These are phyloP conservation scores for Thera britannica DNA, from an alignment of 2,888 invertebrate species.

Conservation along the genomic window DNA sequence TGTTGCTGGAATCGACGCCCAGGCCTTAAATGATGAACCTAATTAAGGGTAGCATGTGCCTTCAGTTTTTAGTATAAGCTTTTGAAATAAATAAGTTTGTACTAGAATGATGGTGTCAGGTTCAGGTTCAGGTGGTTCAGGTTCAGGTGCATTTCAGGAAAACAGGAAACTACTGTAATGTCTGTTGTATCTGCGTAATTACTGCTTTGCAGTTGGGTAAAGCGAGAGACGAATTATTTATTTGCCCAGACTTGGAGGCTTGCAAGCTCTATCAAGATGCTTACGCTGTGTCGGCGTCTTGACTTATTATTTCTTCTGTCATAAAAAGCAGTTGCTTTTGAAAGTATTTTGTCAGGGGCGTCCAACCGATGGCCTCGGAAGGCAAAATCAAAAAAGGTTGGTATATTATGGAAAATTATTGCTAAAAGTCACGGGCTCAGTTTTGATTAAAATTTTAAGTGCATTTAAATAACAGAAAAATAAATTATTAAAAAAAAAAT, in stretches of 20 bases:
- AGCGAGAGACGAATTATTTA: slow-evolving; percentile 25
- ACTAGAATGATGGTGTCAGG: slow-evolving; percentile 3
- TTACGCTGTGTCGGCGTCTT: slow-evolving; percentile 6
- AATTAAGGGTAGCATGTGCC: too few species aligned
- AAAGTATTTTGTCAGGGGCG: not conserved
- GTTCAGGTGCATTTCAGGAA: not conserved
- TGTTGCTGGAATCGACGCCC: too few species aligned
- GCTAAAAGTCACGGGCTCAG: too few species aligned
- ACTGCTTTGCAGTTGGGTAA: slow-evolving; percentile 11
- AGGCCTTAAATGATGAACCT: too few species aligned
- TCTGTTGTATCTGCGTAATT: slow-evolving; percentile 18
- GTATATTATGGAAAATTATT: too few species aligned
- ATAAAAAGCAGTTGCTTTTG: slow-evolving; percentile 1
- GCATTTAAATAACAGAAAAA: too few species aligned
- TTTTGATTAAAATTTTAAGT: too few species aligned
- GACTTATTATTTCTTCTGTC: not conserved
- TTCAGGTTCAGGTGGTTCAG: not conserved
- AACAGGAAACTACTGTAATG: slow-evolving; percentile 7
- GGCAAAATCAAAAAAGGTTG: too few species aligned
- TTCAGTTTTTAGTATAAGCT: too few species aligned
- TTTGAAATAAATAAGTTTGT: not conserved
- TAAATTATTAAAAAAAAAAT: too few species aligned
- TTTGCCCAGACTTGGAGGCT: slow-evolving; percentile 22
- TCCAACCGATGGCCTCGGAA: too few species aligned
- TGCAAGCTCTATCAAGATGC: slow-evolving; percentile 11